Evolutionary conservation across 2,113 vertebrate species (phyloP).

Genomic region (Ciconia stormi): DNA sequence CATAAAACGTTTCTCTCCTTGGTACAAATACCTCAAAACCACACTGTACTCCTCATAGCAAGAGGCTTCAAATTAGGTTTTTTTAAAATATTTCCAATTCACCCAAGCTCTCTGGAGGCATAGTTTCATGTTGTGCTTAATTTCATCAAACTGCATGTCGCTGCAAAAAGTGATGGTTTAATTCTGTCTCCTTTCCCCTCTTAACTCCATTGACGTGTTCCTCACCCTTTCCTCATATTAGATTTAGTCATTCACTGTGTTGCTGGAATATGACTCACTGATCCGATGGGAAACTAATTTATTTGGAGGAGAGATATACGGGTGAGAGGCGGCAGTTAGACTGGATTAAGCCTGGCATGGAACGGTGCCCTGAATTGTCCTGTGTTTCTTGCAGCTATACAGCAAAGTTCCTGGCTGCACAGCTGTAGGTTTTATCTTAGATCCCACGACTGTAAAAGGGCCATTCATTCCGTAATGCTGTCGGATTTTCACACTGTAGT

Average conservation of each 20-base stretch:
- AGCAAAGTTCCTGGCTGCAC: neutral
- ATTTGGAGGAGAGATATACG: neutral
- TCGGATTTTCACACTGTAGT: neutral
- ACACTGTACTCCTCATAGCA: neutral
- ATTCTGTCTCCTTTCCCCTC: slow-evolving; percentile 11
- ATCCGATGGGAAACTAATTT: neutral
- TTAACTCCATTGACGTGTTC: neutral
- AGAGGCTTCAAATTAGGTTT: neutral
- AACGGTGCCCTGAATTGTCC: neutral
- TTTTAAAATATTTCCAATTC: neutral
- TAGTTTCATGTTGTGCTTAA: slow-evolving; percentile 12
- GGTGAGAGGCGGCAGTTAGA: neutral
- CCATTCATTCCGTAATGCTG: neutral
- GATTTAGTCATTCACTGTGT: neutral
- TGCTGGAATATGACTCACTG: slow-evolving; percentile 28
- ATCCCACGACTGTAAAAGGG: neutral
- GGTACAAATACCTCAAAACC: neutral
- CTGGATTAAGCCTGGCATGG: neutral
- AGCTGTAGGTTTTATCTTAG: slow-evolving; percentile 34
- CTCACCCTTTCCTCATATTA: neutral
- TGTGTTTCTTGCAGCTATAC: neutral
- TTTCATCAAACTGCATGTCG: neutral
- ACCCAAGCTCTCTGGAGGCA: neutral
- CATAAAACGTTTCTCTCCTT: neutral
- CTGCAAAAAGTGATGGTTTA: slow-evolving; percentile 32